phyloP scores from a whole-genome alignment of 2,888 invertebrate genomes.

The Masnerella sp. region DNA sequence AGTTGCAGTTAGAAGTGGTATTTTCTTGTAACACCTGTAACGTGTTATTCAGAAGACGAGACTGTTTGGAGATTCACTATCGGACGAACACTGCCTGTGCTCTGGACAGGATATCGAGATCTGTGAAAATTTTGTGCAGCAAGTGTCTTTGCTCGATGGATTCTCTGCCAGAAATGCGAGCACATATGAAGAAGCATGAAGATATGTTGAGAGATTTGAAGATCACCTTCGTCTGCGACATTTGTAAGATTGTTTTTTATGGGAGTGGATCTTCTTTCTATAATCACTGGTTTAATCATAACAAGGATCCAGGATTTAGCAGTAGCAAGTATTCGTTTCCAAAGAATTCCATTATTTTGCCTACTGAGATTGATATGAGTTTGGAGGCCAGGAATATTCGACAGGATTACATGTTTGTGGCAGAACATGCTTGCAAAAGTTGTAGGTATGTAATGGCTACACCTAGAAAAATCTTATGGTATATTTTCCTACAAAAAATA shows the following conservation, averaged over 20 bases:
- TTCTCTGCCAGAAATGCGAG: slow-evolving; percentile 65
- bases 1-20: slow-evolving; percentile 71
- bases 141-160: slow-evolving; percentile 64
- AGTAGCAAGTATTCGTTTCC: slow-evolving; percentile 70
- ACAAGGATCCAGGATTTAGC: slow-evolving; percentile 66
- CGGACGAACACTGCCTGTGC: slow-evolving; percentile 50
- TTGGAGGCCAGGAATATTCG: slow-evolving; percentile 35
- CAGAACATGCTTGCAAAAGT: slow-evolving; percentile 68
- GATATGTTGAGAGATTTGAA: not conserved
- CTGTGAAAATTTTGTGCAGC: slow-evolving; percentile 69
- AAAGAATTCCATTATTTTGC: slow-evolving; percentile 62
- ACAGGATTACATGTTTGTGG: slow-evolving; percentile 68
- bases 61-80: slow-evolving; percentile 72
- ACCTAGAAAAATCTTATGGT: too few species aligned
- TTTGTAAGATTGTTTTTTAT: slow-evolving; percentile 72
- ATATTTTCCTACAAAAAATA: too few species aligned
- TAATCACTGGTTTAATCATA: slow-evolving; percentile 70
- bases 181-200: slow-evolving; percentile 61
- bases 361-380: slow-evolving; percentile 44
- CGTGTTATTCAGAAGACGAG: slow-evolving; percentile 67
- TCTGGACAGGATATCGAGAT: slow-evolving; percentile 57
- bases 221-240: slow-evolving; percentile 70
- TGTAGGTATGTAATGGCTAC: slow-evolving; percentile 32
- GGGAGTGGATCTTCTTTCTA: slow-evolving; percentile 69
- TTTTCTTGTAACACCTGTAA: slow-evolving; percentile 68